These are phyloP conservation scores for Prenolepis imparis DNA, from an alignment of 2,888 invertebrate genomes.

Conservation along the genomic window DNA sequence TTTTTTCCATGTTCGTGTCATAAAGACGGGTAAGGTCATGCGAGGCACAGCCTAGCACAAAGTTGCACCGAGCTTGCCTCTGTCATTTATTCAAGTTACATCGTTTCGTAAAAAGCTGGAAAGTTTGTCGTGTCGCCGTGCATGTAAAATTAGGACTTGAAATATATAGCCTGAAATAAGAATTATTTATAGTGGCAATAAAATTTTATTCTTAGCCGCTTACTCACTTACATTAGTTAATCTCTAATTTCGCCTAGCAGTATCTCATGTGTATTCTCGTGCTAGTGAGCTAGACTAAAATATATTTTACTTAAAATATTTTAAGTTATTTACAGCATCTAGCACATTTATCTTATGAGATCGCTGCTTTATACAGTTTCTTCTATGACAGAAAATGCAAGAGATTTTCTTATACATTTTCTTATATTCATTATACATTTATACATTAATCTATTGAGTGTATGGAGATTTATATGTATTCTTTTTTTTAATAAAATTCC, in stretches of 20 bases:
- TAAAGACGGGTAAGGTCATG: conserved; percentile 78
- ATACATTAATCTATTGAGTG: too few relatives aligned
- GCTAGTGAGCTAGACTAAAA: not conserved
- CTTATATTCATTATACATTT: too few relatives aligned
- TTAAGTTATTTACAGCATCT: conserved; percentile 9
- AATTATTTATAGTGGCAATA: conserved; percentile 19
- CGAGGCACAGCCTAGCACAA: conserved; percentile 83
- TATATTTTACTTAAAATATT: conserved; percentile 6
- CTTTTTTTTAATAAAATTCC: too few relatives aligned
- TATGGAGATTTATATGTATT: too few relatives aligned
- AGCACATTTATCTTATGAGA: conserved; percentile 8
- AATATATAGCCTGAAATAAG: not conserved
- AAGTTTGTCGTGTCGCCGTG: conserved; percentile 16
- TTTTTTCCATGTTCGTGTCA: conserved; percentile 82
- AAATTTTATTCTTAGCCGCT: conserved; percentile 8
- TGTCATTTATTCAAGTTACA: conserved; percentile 28
- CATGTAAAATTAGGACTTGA: conserved; percentile 37
- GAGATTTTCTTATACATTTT: too few relatives aligned
- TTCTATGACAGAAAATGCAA: too few relatives aligned
- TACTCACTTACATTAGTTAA: not conserved
- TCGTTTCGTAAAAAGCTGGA: conserved; percentile 27
- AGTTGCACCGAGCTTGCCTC: conserved; percentile 70
- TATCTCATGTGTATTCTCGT: not conserved
- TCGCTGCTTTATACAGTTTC: not conserved
- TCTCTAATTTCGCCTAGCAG: not conserved